These are phyloP conservation scores for Gasteruption jaculator DNA, from an alignment of 2,888 invertebrate species.

Conservation along the genomic window DNA sequence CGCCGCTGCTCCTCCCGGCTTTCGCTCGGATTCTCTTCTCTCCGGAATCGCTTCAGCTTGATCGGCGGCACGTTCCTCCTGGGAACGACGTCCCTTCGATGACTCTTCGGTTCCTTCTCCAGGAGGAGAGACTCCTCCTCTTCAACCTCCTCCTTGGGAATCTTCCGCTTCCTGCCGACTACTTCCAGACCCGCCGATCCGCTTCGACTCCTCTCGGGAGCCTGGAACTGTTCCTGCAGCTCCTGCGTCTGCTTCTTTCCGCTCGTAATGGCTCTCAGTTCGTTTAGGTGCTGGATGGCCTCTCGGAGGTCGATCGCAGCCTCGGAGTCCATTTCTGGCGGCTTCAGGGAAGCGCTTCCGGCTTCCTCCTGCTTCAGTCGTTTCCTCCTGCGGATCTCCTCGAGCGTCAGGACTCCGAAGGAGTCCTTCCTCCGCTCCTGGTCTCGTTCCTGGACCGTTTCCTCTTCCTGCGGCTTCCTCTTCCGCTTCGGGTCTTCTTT, in stretches of 20 bases:
- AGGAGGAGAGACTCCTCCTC: no score
- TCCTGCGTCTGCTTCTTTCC: conserved; percentile 1
- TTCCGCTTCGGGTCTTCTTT: conserved; percentile 6
- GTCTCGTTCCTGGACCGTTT: conserved; percentile 1
- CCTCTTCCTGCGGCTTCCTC: conserved; percentile 4
- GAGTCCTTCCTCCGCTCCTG: not conserved
- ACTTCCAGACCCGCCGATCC: no score
- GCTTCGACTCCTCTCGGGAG: no score
- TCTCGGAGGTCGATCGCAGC: no score
- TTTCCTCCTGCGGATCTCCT: conserved; percentile 51
- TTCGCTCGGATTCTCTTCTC: no score
- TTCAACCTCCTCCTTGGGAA: conserved; percentile 3
- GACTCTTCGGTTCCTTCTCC: no score
- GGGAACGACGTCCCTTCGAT: no score
- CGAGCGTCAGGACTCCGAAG: conserved; percentile 55
- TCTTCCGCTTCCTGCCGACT: conserved; percentile 10
- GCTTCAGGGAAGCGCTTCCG: not conserved
- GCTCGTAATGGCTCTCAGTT: conserved; percentile 41
- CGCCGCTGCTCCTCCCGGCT: no score
- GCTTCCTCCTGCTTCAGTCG: conserved; percentile 14
- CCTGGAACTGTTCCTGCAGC: conserved; percentile 5
- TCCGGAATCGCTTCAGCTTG: conserved; percentile 20
- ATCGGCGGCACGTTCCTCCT: conserved; percentile 21
- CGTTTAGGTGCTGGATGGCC: conserved; percentile 48
- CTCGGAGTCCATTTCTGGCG: no score